A percentile compares a stretch with the other conserved stretches of the same genome.
Evolutionary conservation across 2,888 invertebrate species (phyloP).

Genomic region (Steromphala cineraria): DNA sequence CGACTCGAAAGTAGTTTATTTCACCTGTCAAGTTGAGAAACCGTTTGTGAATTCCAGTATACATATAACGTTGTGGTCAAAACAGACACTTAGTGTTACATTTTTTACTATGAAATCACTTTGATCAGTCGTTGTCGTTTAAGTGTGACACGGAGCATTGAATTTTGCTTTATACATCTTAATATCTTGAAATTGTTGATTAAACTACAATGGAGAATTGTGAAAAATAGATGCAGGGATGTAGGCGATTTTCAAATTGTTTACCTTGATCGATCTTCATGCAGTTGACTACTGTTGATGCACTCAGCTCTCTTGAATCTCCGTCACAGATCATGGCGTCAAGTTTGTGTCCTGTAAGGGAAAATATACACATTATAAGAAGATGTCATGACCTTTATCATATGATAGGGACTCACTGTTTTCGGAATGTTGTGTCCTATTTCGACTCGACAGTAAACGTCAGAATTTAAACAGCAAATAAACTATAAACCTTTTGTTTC

Average conservation of each 20-base stretch:
- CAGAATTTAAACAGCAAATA: too few species aligned
- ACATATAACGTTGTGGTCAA: background rate
- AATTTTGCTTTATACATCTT: too few species aligned
- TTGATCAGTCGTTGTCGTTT: background rate
- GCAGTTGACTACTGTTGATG: slow-evolving; percentile 61
- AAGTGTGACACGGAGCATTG: too few species aligned
- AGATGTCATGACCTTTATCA: too few species aligned
- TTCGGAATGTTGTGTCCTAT: too few species aligned
- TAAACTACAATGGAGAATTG: too few species aligned
- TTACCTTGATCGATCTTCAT: slow-evolving; percentile 57
- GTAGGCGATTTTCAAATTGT: too few species aligned
- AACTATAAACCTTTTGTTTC: too few species aligned
- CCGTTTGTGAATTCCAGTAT: background rate
- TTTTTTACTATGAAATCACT: background rate
- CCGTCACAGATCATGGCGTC: slow-evolving; percentile 58
- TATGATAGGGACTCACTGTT: too few species aligned
- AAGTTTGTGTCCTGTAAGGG: slow-evolving; percentile 48
- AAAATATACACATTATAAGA: background rate
- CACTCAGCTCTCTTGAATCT: slow-evolving; percentile 48
- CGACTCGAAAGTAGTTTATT: slow-evolving; percentile 16
- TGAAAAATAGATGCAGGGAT: too few species aligned
- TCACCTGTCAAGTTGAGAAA: background rate
- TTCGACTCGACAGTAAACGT: too few species aligned
- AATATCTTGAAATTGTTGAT: background rate
- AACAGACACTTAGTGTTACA: background rate